Evolutionary conservation across 2,113 vertebrate species (phyloP), one percentile per base, ranked within the genome.

Genomic region (Micronycteris hirsuta): DNA sequence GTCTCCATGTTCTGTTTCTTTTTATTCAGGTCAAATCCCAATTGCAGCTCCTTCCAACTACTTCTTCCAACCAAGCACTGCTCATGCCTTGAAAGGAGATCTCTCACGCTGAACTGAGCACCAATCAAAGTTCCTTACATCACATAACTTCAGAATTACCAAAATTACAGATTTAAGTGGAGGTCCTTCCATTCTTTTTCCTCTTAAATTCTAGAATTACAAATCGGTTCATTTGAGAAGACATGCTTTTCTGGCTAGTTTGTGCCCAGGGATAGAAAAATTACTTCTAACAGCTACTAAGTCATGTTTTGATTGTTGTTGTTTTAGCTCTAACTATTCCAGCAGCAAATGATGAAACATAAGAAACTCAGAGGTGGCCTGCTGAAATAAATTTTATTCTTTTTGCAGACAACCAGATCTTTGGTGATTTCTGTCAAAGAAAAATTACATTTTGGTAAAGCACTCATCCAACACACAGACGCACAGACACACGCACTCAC

Each of bases 151-250:
- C 85, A 91, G 81, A 95, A 96, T 96, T 94, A 96, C 97, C 91
- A 65, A 97, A 96, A 96, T 97, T 97, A 96, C 89, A 73, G 76
- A 92, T 92, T 77, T 94, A 94, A 95, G 85, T 96, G 85, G 95
- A 68, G 88, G 81, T 56, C 92, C 86, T 93, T 96, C 67, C 73
- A 89, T 41, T 82, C n/a, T 91, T 92, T 97, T 94, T 31, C 61
- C 52, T 91, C 85, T 82, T 97, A 91, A 36, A 41, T 96, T 97
- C 96, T 97, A 97, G 93, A 97, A 96, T 97, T 96, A 97, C 97
- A 96, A 96, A 89, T 96, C 76, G 91, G 85, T 93, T 92, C 97
- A 94, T 83, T 9, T 56, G 94, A 97, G 95, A 96, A 96, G 95
- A 94, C 91, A 97, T 78, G 91, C 91, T 95, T 96, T 95, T 81